These are phyloP conservation scores for Girardinus metallicus DNA, from an alignment of 2,797 vertebrate genomes.

Conservation along the genomic window DNA sequence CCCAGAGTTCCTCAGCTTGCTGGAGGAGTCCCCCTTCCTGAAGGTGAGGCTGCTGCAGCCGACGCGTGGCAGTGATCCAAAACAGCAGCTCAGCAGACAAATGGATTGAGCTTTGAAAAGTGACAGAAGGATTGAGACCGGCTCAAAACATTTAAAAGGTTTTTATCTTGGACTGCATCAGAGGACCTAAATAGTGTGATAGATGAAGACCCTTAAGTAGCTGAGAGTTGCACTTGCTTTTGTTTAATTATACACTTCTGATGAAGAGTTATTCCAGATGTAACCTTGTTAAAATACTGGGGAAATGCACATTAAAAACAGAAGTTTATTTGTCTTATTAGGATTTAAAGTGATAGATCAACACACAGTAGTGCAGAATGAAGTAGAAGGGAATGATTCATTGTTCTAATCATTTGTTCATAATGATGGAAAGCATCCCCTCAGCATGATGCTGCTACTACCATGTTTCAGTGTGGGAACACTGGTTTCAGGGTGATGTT, in stretches of 20 bases:
- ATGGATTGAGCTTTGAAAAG: neutral
- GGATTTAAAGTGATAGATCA: neutral
- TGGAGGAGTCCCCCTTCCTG: slow-evolving; percentile 94
- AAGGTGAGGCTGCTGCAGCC: slow-evolving; percentile 84
- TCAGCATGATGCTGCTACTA: neutral
- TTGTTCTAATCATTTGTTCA: neutral
- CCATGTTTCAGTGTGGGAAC: neutral
- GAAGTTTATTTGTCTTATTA: neutral
- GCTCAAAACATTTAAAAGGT: neutral
- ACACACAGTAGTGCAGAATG: neutral
- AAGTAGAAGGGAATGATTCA: neutral
- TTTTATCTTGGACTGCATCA: neutral
- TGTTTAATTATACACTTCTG: neutral
- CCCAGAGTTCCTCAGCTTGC: slow-evolving; percentile 95
- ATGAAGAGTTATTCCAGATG: slow-evolving; percentile 13
- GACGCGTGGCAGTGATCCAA: slow-evolving; percentile 11
- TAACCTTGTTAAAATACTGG: slow-evolving; percentile 18
- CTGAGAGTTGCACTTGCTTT: neutral
- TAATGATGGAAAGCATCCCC: neutral
- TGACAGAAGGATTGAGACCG: neutral
- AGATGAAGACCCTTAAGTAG: neutral
- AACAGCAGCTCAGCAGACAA: slow-evolving; percentile 1
- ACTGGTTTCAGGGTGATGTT: neutral
- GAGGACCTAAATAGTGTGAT: neutral
- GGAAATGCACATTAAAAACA: neutral